These are phyloP conservation scores for Eira barbara DNA, from an alignment of 2,113 vertebrate species.

Conservation along the genomic window DNA sequence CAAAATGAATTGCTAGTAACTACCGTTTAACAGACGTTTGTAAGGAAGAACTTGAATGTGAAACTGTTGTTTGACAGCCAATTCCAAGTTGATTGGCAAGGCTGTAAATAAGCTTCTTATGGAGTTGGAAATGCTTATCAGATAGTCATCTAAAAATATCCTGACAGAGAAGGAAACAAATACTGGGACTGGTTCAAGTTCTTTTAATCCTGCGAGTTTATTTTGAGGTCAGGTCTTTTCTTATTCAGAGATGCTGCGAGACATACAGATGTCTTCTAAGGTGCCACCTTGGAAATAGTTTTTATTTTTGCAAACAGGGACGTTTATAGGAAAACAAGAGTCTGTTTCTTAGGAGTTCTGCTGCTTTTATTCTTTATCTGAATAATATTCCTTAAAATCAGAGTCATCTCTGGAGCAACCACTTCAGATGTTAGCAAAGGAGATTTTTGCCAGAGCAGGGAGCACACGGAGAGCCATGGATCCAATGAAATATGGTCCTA, in stretches of 20 bases:
- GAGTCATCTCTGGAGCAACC: neutral
- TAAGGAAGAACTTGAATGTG: neutral
- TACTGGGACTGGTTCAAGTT: neutral
- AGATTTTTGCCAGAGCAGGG: neutral
- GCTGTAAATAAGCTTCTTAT: neutral
- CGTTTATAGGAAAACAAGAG: neutral
- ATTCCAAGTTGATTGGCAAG: neutral
- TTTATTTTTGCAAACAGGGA: neutral
- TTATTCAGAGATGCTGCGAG: neutral
- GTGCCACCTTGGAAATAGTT: neutral
- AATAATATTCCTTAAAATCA: neutral
- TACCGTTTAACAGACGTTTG: neutral
- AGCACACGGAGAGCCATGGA: neutral
- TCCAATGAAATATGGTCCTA: neutral
- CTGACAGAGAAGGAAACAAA: neutral
- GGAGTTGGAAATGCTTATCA: neutral
- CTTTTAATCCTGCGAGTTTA: neutral
- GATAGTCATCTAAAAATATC: neutral
- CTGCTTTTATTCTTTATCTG: conserved; percentile 37
- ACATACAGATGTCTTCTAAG: neutral
- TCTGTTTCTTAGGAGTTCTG: neutral
- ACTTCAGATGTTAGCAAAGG: neutral
- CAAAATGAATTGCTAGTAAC: conserved; percentile 16
- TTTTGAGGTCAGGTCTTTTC: neutral
- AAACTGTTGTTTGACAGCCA: neutral